A percentile compares a stretch with the other conserved stretches of the same genome.
Conservation (phyloP, 1,140 invertebrate species). For the Harpegnathos saltator region DNA sequence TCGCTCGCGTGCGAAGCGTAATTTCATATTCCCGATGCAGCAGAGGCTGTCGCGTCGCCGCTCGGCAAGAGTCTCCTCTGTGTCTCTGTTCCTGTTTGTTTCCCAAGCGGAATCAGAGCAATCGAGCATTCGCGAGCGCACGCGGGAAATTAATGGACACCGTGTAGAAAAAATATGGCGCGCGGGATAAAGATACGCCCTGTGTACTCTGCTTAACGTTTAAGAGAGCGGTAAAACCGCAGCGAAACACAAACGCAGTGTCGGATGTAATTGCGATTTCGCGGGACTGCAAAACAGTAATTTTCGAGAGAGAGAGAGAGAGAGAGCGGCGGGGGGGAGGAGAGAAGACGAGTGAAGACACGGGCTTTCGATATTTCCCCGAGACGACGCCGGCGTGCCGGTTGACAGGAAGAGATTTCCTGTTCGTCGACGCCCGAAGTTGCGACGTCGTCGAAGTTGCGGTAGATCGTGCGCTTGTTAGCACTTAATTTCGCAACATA, state of each 20-base stretch:
- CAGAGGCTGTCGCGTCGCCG: neutral
- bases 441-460: conserved; percentile 35
- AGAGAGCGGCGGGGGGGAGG: neutral
- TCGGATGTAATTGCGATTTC: conserved; percentile 29
- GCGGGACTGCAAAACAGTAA: conserved; percentile 23
- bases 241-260: neutral
- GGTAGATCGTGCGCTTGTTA: conserved; percentile 41
- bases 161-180: neutral
- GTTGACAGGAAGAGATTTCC: conserved; percentile 19
- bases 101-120: conserved; percentile 13
- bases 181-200: neutral
- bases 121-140: neutral
- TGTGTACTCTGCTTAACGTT: neutral
- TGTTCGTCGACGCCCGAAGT: conserved; percentile 24
- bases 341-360: neutral
- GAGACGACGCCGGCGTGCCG: neutral
- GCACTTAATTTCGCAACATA: conserved; percentile 33
- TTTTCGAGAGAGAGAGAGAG: conserved; percentile 39
- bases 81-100: neutral
- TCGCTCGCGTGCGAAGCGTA: conserved; percentile 21
- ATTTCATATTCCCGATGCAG: conserved; percentile 42
- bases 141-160: conserved; percentile 21
- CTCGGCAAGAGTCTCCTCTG: neutral
- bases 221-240: neutral
- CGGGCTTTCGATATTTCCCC: conserved; percentile 24